Percentiles rank a stretch among this genome's conserved stretches.
phyloP scores from a whole-genome alignment of 1,140 invertebrate genomes.

The Ditylenchus dipsaci region DNA sequence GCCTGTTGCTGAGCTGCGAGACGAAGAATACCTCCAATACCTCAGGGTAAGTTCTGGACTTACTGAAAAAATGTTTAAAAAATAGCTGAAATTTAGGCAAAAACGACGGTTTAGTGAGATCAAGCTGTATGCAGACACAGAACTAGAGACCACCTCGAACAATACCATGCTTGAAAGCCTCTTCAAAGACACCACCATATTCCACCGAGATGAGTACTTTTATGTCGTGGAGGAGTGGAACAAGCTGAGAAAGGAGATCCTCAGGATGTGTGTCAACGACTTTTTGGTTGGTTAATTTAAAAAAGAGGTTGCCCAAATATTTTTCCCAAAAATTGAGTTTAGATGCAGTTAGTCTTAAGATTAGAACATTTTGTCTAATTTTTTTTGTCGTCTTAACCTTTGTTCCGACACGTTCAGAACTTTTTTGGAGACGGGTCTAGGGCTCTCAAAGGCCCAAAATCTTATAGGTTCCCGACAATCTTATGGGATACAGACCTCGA shows the following conservation, averaged over 20 bases:
- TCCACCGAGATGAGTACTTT: conserved; percentile 20
- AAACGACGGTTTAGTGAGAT: conserved; percentile 43
- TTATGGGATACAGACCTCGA: too few relatives aligned
- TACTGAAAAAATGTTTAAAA: too few relatives aligned
- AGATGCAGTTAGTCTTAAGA: too few relatives aligned
- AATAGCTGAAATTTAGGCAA: conserved; percentile 64
- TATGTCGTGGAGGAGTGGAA: conserved; percentile 87
- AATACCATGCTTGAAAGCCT: not conserved
- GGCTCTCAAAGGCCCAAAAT: too few relatives aligned
- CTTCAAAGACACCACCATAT: conserved; percentile 16
- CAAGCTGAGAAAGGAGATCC: conserved; percentile 74
- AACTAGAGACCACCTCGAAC: not conserved
- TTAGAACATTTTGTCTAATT: too few relatives aligned
- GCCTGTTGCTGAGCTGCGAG: conserved; percentile 79
- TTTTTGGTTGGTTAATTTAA: conserved; percentile 64
- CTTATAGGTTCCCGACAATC: too few relatives aligned
- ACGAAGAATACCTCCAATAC: conserved; percentile 79
- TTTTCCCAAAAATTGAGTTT: too few relatives aligned
- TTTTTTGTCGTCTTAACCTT: too few relatives aligned
- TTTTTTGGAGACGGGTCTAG: too few relatives aligned
- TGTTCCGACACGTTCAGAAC: too few relatives aligned
- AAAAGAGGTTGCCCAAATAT: too few relatives aligned
- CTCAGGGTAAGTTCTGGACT: conserved; percentile 16
- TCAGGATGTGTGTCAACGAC: conserved; percentile 79
- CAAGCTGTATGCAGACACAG: conserved; percentile 31